Evolutionary conservation across 2,888 invertebrate genomes (phyloP).

Genomic region (Listrodromus nycthemerus): DNA sequence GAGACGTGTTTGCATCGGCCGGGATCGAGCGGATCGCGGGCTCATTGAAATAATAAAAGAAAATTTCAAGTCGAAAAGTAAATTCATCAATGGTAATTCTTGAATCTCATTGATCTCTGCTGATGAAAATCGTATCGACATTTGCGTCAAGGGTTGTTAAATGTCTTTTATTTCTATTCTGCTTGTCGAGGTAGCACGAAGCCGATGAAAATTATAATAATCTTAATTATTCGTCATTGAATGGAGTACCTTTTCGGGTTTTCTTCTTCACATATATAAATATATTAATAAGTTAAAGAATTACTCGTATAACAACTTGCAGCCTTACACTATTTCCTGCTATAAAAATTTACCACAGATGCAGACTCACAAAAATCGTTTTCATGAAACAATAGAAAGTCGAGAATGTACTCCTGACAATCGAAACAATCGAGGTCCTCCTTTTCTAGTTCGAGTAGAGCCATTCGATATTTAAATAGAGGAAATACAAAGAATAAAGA

Average conservation of each 20-base stretch:
- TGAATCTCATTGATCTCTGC: constrained; percentile 61
- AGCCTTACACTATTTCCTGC: background rate
- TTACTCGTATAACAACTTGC: background rate
- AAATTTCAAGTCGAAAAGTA: constrained; percentile 17
- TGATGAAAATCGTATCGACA: constrained; percentile 63
- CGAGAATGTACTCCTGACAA: constrained; percentile 70
- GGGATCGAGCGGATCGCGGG: constrained; percentile 58
- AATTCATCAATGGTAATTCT: background rate
- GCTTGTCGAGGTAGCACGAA: constrained; percentile 64
- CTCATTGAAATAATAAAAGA: background rate
- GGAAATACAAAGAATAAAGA: background rate
- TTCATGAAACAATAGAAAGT: constrained; percentile 44
- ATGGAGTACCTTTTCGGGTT: constrained; percentile 62
- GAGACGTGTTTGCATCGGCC: constrained; percentile 57
- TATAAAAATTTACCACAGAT: background rate
- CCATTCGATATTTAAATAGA: constrained; percentile 31
- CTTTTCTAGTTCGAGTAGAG: constrained; percentile 56
- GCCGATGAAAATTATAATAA: constrained; percentile 32
- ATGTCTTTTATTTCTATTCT: constrained; percentile 58
- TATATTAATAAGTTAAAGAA: background rate
- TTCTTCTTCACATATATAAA: constrained; percentile 7
- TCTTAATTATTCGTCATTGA: constrained; percentile 9
- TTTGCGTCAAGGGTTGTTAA: constrained; percentile 63
- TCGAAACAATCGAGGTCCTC: constrained; percentile 58
- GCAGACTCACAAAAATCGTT: background rate